Evolutionary conservation across 2,113 vertebrate species (phyloP).

Genomic region (Proteles cristata): DNA sequence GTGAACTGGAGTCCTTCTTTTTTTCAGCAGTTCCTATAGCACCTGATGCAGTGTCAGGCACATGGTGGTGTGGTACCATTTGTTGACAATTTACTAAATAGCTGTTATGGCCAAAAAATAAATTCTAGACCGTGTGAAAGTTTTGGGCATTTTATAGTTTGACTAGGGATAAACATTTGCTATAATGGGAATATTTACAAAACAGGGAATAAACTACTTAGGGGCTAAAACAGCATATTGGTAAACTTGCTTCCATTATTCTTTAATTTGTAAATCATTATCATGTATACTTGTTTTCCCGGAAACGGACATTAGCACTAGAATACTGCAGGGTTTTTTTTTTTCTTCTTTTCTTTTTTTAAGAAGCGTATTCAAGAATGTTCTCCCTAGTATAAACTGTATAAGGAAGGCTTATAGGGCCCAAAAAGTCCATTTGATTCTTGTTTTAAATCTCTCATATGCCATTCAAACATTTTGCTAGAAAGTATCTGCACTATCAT

Average conservation of each 20-base stretch:
- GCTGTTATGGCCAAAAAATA: neutral
- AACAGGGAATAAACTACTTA: slow-evolving; percentile 69
- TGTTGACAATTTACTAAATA: neutral
- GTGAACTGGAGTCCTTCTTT: neutral
- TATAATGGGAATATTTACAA: slow-evolving; percentile 71
- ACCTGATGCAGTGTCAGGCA: neutral
- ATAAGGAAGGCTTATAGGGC: neutral
- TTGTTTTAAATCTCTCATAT: neutral
- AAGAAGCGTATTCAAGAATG: neutral
- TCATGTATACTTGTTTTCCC: neutral
- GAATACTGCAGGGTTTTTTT: neutral
- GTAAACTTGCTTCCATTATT: slow-evolving; percentile 65
- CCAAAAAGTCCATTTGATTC: neutral
- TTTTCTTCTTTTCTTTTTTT: neutral
- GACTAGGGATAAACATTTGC: slow-evolving; percentile 73
- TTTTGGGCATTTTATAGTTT: slow-evolving; percentile 66
- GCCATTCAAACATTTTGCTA: neutral
- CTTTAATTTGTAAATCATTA: neutral
- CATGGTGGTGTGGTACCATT: neutral
- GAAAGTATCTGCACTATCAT: neutral
- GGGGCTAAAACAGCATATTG: slow-evolving; percentile 55
- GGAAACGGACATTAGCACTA: neutral
- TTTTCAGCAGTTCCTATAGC: neutral
- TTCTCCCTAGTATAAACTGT: neutral
- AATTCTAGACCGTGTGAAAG: neutral